phyloP scores from a whole-genome alignment of 2,113 vertebrate species.

The Muscicapa adusta region DNA sequence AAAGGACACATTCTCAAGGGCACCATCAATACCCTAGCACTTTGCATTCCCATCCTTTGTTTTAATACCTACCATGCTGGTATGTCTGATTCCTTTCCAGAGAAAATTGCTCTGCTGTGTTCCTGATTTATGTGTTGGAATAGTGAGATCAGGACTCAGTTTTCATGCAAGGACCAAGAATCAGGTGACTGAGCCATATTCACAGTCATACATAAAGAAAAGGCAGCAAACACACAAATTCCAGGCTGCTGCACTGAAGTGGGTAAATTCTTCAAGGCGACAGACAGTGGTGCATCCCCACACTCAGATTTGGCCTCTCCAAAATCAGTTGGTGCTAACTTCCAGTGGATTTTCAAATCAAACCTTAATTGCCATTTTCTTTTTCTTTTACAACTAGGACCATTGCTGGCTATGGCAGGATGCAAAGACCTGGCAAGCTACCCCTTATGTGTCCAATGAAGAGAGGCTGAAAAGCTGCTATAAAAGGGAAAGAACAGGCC shows the following conservation, averaged over 20 bases:
- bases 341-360: background rate
- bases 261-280: background rate
- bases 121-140: background rate
- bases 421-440: accelerated
- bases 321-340: background rate
- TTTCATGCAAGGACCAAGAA: background rate
- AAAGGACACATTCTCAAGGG: background rate
- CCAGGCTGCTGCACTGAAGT: background rate
- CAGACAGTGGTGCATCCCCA: background rate
- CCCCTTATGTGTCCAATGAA: background rate
- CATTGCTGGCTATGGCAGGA: background rate
- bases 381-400: background rate
- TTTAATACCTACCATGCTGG: background rate
- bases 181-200: background rate
- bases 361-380: background rate
- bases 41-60: background rate
- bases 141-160: background rate
- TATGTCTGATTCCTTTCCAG: background rate
- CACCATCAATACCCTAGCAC: accelerated
- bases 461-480: background rate
- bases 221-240: background rate
- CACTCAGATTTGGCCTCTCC: background rate
- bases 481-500: background rate
- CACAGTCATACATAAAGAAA: background rate
- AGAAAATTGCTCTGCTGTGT: background rate